Base-by-base conservation (phyloP, 2,888 invertebrate species). In the Mantis religiosa region DNA sequence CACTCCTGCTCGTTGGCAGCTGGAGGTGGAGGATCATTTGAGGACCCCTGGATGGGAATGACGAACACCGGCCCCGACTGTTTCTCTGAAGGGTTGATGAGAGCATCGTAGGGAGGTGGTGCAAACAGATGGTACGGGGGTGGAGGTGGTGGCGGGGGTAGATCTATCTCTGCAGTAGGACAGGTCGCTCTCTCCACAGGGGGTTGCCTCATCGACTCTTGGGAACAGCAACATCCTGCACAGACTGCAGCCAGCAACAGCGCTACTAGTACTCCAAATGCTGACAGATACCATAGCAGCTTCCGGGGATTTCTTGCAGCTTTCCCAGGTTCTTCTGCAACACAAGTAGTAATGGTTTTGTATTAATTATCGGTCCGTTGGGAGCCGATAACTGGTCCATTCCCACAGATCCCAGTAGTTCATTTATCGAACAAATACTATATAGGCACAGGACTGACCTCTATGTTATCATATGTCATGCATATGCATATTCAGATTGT, bases 41-140 rank as follows among this genome's bases (percentile, higher is more conserved):
- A 20, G 25, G 54, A 71, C 25, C 54, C 54, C 54, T 71, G 54
- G 20, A 71, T 25, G 20, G 54, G 54, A 3, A 71, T 71, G 20
- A 71, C 54, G 54, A 71, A 71, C 54, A 71, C 54, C 25, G 54
- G 54, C 54, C 20, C 54, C 20, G 54, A 20, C 54, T 71, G 54
- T 71, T 71, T 71, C 8, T 3, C 54, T 71, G 54, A 71, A 6
- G 54, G 54, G 20, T 82, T 82, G n/a, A 82, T 30, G n/a, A 87
- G 54, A 2, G 87, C 41, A 20, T 87, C 87, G 71, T 87, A 87
- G 3, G 87, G 82, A 3, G 87, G 87, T 0, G 87, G 87, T 27
- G 87, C 87, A 82, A 87, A 87, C 25, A 87, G 82, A 41, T 87
- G 34, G 15, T 87, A 87, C 7, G 87, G 87, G 2, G 87, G 87